A percentile compares a stretch with the other conserved stretches of the same genome.
Evolutionary conservation across 2,113 vertebrate species (phyloP).

Genomic region (Naja naja): DNA sequence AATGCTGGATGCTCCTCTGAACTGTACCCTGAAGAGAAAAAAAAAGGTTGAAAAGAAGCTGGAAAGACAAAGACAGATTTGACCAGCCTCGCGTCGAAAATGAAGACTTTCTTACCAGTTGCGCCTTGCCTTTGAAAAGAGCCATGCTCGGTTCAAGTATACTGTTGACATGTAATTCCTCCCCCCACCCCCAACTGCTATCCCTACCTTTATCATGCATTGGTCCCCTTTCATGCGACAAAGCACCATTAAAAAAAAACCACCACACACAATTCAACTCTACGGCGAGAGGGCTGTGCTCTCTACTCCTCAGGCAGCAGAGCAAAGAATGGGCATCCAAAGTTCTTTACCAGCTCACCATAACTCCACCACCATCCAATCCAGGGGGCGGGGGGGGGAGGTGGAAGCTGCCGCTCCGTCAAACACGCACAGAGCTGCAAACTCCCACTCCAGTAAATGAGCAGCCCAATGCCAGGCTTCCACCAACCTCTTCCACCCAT

Average conservation of each 20-base stretch:
- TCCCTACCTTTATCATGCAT: neutral
- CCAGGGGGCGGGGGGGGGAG: neutral
- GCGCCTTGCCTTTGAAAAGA: neutral
- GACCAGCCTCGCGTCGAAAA: neutral
- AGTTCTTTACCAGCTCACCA: neutral
- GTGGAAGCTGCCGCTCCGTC: neutral
- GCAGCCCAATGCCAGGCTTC: neutral
- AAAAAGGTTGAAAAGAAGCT: neutral
- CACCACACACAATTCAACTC: neutral
- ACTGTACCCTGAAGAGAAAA: neutral
- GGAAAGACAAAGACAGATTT: neutral
- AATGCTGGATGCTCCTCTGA: slow-evolving; percentile 25
- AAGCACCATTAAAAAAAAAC: neutral
- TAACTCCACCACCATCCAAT: neutral
- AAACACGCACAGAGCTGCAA: neutral
- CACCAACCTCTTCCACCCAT: neutral
- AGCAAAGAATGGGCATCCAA: neutral
- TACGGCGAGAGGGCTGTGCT: neutral
- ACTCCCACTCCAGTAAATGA: neutral
- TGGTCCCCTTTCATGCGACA: neutral
- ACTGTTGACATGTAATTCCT: neutral
- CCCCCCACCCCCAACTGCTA: neutral
- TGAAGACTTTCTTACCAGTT: neutral
- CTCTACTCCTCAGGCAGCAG: neutral
- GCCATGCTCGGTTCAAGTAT: neutral